Conservation (phyloP, 2,113 vertebrate species). For the Perca fluviatilis region DNA sequence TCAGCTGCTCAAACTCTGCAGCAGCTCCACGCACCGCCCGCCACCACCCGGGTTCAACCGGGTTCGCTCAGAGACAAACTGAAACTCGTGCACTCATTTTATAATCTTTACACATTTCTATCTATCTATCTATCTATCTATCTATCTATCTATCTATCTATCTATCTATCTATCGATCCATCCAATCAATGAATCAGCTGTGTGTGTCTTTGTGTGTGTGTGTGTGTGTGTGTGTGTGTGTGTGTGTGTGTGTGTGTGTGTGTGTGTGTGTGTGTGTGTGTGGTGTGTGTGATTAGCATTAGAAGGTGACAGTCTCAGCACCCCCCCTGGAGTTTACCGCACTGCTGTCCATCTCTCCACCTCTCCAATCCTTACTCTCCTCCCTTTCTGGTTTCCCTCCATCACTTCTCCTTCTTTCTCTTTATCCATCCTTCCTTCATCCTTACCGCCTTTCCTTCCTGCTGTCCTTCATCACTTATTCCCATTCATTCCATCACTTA, state of each 20-base stretch:
- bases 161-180: background rate
- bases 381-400: background rate
- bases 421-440: background rate
- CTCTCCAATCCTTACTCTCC: background rate
- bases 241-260: slow-evolving; percentile 11
- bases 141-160: background rate
- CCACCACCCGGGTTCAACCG: slow-evolving; percentile 52
- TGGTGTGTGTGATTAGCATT: slow-evolving; percentile 40
- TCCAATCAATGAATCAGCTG: slow-evolving; percentile 49
- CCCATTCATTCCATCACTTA: too few relatives aligned
- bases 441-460: background rate
- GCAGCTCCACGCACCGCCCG: slow-evolving; percentile 46
- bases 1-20: slow-evolving; percentile 65
- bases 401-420: too few relatives aligned
- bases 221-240: slow-evolving; percentile 2
- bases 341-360: slow-evolving; percentile 34
- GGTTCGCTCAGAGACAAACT: slow-evolving; percentile 37
- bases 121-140: background rate
- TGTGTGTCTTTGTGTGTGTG: slow-evolving; percentile 4
- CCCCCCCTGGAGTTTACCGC: slow-evolving; percentile 49
- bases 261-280: slow-evolving; percentile 17
- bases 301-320: slow-evolving; percentile 38
- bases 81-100: too few relatives aligned
- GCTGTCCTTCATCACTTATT: too few relatives aligned
- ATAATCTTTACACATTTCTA: background rate